Percentiles rank a stretch among this genome's conserved stretches.
phyloP scores from a whole-genome alignment of 2,888 invertebrate species.

The Biston betularia region DNA sequence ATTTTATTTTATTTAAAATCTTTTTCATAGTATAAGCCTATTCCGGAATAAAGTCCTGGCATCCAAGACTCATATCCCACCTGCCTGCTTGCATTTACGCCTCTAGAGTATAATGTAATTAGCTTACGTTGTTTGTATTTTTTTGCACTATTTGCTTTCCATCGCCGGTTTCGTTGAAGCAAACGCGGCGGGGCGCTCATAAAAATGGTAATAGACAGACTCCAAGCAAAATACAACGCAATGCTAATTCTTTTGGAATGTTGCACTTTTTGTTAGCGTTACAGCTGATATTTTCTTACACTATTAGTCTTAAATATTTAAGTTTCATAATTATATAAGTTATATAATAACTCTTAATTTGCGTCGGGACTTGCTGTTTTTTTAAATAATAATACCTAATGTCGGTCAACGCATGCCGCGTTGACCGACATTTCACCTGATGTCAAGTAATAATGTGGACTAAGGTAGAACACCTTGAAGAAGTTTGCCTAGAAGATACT shows the following conservation, averaged over 20 bases:
- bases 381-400: background rate
- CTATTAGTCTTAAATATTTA: too few species aligned
- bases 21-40: background rate
- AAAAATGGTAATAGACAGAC: constrained; percentile 45
- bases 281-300: background rate
- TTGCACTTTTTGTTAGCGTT: constrained; percentile 28
- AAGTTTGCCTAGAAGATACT: too few species aligned
- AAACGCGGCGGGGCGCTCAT: constrained; percentile 38
- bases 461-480: too few species aligned
- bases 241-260: constrained; percentile 37
- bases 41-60: background rate
- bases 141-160: constrained; percentile 38
- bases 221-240: constrained; percentile 26
- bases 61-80: background rate
- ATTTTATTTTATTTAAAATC: too few species aligned
- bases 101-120: constrained; percentile 37
- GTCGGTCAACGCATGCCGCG: too few species aligned
- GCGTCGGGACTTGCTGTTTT: background rate
- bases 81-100: constrained; percentile 19
- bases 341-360: too few species aligned
- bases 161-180: constrained; percentile 32
- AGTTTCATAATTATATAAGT: too few species aligned
- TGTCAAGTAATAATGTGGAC: too few species aligned
- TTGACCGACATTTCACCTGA: too few species aligned
- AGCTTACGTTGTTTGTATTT: constrained; percentile 34